Evolutionary conservation across 1,140 invertebrate species (phyloP), one percentile per base, ranked within the genome.

Genomic region (Conus betulinus): DNA sequence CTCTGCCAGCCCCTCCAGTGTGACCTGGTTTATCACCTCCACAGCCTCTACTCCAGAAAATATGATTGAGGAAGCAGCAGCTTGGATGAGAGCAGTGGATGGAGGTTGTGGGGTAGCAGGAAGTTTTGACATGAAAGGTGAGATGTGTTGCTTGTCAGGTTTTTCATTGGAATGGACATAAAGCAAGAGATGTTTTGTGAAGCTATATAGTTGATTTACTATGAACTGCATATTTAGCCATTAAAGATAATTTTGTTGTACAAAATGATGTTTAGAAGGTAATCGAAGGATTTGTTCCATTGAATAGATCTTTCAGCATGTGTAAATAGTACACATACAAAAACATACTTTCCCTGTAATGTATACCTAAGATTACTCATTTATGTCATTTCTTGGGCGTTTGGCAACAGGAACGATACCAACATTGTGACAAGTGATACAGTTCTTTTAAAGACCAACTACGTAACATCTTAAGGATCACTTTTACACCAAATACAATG

Each of bases 121-220:
- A 53, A 90, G 89, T 55, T 93, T 93, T 91, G 91, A 93, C 88
- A 93, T 93, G 92, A 93, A 92, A 90, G 91, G 92, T 93, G 88
- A 27, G 87, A 55, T 74, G n/a, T 60, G 4, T 60, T 60, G 57
- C 57, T 84, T 76, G 39, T 39, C 0, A 39, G 39, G 39, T 39
- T 39, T 39, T 39, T 39, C 39, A 39, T 39, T 39, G 39, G 39
- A 39, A 74, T 88, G 71, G n/a, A 17, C 71, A n/a, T 3, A 17
- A 25, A 23, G 20, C 8, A 20, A 25, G 23, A 13, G 60, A 13
- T 63, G 10, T 63, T 63, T 20, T 78, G n/a, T 25, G n/a, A 78
- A 11, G n/a, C 11, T 10, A 3, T 25, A 78, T 78, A 39, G n/a
- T 17, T 78, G 23, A 10, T 20, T 20, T 78, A 78, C 11, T 2